Base-by-base conservation (phyloP, 2,113 vertebrate genomes). In the Odontophorus gujanensis region DNA sequence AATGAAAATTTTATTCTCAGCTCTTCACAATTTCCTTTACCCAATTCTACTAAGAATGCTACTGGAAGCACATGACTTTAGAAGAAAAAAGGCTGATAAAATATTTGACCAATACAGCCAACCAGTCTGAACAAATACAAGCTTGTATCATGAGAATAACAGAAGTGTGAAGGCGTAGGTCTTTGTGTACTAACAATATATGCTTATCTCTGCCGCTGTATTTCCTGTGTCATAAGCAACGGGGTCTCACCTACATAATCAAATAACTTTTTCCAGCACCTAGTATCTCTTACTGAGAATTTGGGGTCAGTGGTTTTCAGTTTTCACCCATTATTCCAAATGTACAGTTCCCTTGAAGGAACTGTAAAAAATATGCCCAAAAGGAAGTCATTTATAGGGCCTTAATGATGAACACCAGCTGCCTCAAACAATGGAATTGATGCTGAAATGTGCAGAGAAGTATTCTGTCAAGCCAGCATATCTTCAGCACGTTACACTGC, bases 371-470 rank as follows among this genome's bases (percentile, higher is more conserved):
- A 87, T 71, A 87, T 6, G 36, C 19, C 8, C 1, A 43, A 65
- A 77, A 74, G 21, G 26, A 82, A 89, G 32, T 42, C 17, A 68
- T 76, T 91, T 85, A 76, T n/a, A 69, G 19, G 63, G 47, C 47
- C 43, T 43, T 36, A 86, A 68, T 55, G 45, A 86, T 40, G 62
- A 93, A 53, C 36, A 88, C 50, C 17, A 71, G 58, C 45, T 71
- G 22, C 50, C 50, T 71, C 25, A 32, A 61, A 87, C 5, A 71
- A 63, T 0, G 0, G 19, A 87, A 75, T 17, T 0, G 1, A 69
- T 8, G 19, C 36, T 77, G 40, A 45, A 34, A 65, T 45, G 50
- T 47, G 50, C 30, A 83, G 5, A 51, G 28, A 66, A 87, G 38
- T 45, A 62, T 32, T 91, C 2, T 36, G 34, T 45, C 1, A 3